Evolutionary conservation across 2,888 invertebrate genomes (phyloP).

Genomic region (Tinea pellionella): DNA sequence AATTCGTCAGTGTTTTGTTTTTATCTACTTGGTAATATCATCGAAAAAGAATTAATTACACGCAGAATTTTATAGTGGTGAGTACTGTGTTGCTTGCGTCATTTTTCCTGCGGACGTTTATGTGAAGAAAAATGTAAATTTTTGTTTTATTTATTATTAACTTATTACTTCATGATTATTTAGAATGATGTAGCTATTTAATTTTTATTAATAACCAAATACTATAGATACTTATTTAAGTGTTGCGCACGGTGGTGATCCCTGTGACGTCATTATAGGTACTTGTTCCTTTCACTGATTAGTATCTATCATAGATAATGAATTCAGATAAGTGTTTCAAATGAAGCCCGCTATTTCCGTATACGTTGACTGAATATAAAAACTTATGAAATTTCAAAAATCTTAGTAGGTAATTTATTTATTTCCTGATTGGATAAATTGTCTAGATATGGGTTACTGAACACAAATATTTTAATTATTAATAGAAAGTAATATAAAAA

Average conservation of each 20-base stretch:
- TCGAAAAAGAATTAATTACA: not conserved
- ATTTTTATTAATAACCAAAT: not conserved
- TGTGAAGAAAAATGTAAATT: not conserved
- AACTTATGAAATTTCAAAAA: too few relatives aligned
- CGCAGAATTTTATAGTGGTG: not conserved
- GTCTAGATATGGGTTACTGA: too few relatives aligned
- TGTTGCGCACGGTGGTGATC: not conserved
- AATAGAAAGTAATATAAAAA: too few relatives aligned
- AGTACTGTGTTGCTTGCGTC: conserved; percentile 7
- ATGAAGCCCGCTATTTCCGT: too few relatives aligned
- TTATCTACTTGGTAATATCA: not conserved
- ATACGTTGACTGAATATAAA: too few relatives aligned
- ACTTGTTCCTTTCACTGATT: conserved; percentile 10
- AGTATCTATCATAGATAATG: not conserved
- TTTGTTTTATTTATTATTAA: not conserved
- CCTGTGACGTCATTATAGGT: conserved; percentile 11
- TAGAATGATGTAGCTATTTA: not conserved
- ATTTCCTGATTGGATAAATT: too few relatives aligned
- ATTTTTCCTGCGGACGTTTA: not conserved
- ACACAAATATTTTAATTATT: too few relatives aligned
- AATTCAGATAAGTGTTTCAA: not conserved
- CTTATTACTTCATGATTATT: not conserved
- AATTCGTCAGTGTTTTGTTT: not conserved
- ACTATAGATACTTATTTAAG: not conserved
- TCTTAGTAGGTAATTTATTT: too few relatives aligned